Evolutionary conservation across 1,140 invertebrate species (phyloP).

Genomic region (Chelonus insularis): DNA sequence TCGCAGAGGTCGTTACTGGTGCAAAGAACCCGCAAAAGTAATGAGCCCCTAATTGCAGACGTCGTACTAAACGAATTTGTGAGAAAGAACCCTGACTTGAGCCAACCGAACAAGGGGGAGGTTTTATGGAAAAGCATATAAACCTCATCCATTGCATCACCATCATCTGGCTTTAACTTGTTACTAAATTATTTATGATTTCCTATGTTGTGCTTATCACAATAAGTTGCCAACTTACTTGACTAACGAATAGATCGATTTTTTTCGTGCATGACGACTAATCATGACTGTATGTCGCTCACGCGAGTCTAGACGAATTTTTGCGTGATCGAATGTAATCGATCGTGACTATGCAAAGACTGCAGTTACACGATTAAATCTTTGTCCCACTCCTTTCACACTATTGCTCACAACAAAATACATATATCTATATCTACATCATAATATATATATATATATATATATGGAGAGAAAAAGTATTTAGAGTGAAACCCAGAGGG

Average conservation of each 20-base stretch:
- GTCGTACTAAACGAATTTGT: slow-evolving; percentile 29
- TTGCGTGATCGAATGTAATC: slow-evolving; percentile 9
- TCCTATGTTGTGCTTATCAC: too few relatives aligned
- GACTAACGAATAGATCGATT: slow-evolving; percentile 4
- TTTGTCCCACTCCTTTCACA: slow-evolving; percentile 6
- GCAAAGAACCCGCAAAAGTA: slow-evolving; percentile 32
- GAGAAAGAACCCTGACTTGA: not conserved
- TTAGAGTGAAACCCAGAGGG: slow-evolving; percentile 5
- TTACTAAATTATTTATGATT: too few relatives aligned
- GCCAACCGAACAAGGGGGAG: too few relatives aligned
- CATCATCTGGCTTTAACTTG: too few relatives aligned
- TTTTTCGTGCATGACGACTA: slow-evolving; percentile 1
- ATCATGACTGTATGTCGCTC: not conserved
- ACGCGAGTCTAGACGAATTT: slow-evolving; percentile 4
- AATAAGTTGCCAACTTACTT: too few relatives aligned
- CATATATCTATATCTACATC: not conserved
- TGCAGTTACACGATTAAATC: slow-evolving; percentile 3
- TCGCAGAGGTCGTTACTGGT: slow-evolving; percentile 39
- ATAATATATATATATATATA: not conserved
- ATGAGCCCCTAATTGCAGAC: slow-evolving; percentile 34
- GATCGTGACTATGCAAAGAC: not conserved
- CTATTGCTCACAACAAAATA: not conserved
- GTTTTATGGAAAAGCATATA: too few relatives aligned
- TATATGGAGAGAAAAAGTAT: not conserved
- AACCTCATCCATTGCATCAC: too few relatives aligned